These are phyloP conservation scores for Crocodylus rhombifer DNA, from an alignment of 2,797 vertebrate species.

Conservation along the genomic window DNA sequence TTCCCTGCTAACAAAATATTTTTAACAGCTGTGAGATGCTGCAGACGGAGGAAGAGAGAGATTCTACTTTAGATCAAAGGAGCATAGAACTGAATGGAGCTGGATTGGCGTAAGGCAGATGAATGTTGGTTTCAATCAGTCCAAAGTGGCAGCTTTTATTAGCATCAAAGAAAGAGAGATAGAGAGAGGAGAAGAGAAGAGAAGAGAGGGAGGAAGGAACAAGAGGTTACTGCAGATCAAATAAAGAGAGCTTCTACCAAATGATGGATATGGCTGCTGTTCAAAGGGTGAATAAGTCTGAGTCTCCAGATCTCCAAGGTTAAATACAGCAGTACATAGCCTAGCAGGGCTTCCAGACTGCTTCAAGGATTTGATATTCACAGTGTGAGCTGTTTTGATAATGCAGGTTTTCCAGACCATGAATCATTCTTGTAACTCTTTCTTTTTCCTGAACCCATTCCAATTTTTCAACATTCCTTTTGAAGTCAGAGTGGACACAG, in stretches of 20 bases:
- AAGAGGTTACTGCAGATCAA: neutral
- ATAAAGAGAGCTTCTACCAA: neutral
- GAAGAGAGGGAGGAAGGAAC: neutral
- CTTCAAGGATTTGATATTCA: neutral
- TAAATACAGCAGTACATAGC: neutral
- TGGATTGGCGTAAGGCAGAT: neutral
- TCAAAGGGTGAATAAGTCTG: neutral
- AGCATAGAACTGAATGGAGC: neutral
- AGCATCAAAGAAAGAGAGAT: neutral
- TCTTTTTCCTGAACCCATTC: neutral
- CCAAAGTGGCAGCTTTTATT: conserved; percentile 6
- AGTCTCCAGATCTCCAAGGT: neutral
- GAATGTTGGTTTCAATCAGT: neutral
- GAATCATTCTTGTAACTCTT: neutral
- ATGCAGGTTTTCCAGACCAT: neutral
- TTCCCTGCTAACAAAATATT: neutral
- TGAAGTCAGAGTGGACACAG: neutral
- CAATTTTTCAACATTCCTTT: neutral
- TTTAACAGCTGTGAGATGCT: neutral
- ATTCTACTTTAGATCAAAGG: conserved; percentile 5
- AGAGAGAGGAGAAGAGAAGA: neutral
- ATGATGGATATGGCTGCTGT: neutral
- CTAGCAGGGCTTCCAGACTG: neutral
- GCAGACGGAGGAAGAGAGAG: neutral
- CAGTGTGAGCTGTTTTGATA: neutral